phyloP scores from a whole-genome alignment of 2,888 invertebrate genomes.

The Pterostichus madidus region DNA sequence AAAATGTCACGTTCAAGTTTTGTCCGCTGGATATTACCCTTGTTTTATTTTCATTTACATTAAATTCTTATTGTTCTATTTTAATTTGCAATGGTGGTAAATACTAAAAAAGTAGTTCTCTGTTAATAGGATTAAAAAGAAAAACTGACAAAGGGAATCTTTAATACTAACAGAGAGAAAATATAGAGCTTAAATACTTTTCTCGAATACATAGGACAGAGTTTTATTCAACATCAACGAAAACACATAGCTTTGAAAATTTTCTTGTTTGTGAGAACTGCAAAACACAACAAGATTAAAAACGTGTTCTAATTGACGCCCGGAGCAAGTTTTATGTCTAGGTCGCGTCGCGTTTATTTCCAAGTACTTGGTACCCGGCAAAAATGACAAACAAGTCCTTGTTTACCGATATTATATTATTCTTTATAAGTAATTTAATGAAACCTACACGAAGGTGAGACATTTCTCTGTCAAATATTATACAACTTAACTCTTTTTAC shows the following conservation, averaged over 20 bases:
- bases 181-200: slow-evolving; percentile 42
- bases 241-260: slow-evolving; percentile 52
- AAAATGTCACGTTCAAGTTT: too few species aligned
- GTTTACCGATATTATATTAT: neutral
- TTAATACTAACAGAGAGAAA: slow-evolving; percentile 22
- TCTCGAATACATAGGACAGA: slow-evolving; percentile 11
- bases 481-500: too few species aligned
- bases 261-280: slow-evolving; percentile 31
- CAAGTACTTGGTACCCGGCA: neutral
- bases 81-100: neutral
- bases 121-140: slow-evolving; percentile 20
- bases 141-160: slow-evolving; percentile 23
- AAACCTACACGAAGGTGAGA: too few species aligned
- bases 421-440: neutral
- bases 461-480: too few species aligned
- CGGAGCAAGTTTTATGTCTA: slow-evolving; percentile 18
- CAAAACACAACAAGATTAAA: slow-evolving; percentile 53
- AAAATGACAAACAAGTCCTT: slow-evolving; percentile 14
- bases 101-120: slow-evolving; percentile 6
- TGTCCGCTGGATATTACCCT: too few species aligned
- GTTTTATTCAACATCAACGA: slow-evolving; percentile 28
- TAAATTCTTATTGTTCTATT: neutral
- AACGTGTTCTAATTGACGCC: slow-evolving; percentile 55
- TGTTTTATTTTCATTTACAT: too few species aligned
- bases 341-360: slow-evolving; percentile 33